phyloP scores from a whole-genome alignment of 2,888 invertebrate genomes.

The Herminia tarsipennalis region DNA sequence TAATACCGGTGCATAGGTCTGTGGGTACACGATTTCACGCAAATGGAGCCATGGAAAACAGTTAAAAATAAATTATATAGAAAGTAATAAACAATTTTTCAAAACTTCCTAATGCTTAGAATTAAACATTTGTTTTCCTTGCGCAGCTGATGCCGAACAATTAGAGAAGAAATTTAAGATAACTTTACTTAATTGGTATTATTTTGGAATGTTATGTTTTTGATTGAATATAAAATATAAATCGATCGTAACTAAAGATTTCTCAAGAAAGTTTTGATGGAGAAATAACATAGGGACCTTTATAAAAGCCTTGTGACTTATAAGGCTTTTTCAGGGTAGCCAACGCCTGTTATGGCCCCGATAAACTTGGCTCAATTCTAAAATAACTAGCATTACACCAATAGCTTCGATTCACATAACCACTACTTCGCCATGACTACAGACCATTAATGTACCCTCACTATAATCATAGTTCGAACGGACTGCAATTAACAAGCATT shows the following conservation, averaged over 20 bases:
- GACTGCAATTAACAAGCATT: conserved; percentile 27
- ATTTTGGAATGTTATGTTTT: not conserved
- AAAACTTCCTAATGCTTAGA: no score
- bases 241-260: not conserved
- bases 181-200: not conserved
- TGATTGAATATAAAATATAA: not conserved
- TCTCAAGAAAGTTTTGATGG: not conserved
- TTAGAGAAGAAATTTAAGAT: not conserved
- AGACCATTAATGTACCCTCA: conserved; percentile 16
- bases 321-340: no score
- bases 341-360: no score
- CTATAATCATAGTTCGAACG: conserved; percentile 28
- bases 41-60: no score
- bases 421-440: conserved; percentile 12
- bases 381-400: conserved; percentile 10
- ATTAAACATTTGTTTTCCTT: no score
- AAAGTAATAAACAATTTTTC: no score
- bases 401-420: conserved; percentile 23
- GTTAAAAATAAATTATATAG: no score
- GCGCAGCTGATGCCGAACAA: not conserved
- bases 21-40: no score
- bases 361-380: no score
- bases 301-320: no score
- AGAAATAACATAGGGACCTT: not conserved
- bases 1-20: no score